Base-by-base conservation (phyloP, 2,888 invertebrate genomes). In the Uloborus plumipes region DNA sequence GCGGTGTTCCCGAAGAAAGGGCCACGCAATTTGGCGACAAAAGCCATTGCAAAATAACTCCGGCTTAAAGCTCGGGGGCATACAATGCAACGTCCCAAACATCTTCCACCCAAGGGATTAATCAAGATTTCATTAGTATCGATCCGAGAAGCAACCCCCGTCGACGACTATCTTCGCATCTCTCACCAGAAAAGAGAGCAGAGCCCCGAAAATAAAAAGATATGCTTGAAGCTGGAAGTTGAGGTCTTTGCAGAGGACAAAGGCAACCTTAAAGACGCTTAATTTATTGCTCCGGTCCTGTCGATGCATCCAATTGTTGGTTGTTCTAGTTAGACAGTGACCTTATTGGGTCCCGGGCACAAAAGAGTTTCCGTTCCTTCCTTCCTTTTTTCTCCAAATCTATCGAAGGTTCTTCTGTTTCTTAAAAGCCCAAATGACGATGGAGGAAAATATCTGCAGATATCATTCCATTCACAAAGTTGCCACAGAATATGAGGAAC, bases 71-170 rank as follows among this genome's bases (percentile, higher is more conserved):
- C 81, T 82, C 81, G 53, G 61, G 81, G 81, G 81, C 71, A 82
- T 76, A 71, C 75, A 75, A 82, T 76, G 75, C 75, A 64, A 82
- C 70, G 55, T 62, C 73, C 81, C 75, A 75, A 76, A 70, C 75
- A 75, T 69, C 75, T 59, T 51, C 76, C 55, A 71, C 81, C 79
- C 81, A 86, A 70, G 82, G 83, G 77, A 77, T 77, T 83, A 77
- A 83, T 83, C 83, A 83, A 83, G 83, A 83, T 83, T 83, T 83
- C 83, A 83, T 83, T 83, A 83, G 83, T 77, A 83, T 83, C 83
- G 83, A 83, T 83, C 83, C 71, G 47, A 59, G 73, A 51, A 62
- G 51, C 67, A 39, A 16, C 47, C 59, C 71, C 65, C 58, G 39
- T 64, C 73, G 50, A 58, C 20, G 65, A 66, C 75, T 82, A 82